A percentile compares a stretch with the other conserved stretches of the same genome.
Conservation (phyloP, 2,888 invertebrate genomes). For the Eilema depressum region DNA sequence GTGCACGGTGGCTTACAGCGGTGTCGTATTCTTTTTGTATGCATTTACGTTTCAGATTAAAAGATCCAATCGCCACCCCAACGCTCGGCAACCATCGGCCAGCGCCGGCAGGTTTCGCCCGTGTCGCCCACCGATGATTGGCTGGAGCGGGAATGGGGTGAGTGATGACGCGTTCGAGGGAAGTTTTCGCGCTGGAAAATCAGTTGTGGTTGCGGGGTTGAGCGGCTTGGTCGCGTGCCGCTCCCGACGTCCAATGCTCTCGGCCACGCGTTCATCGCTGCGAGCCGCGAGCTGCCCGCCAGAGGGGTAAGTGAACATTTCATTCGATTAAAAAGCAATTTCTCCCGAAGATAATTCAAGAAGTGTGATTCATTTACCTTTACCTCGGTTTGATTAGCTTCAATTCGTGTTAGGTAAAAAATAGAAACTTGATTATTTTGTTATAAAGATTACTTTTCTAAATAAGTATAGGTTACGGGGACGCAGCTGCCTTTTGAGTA, state of each 20-base stretch:
- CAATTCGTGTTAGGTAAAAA: constrained; percentile 52
- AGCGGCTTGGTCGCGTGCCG: constrained; percentile 74
- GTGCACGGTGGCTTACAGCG: constrained; percentile 72
- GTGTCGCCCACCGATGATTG: constrained; percentile 67
- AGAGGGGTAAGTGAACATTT: constrained; percentile 82
- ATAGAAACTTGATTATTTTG: constrained; percentile 32
- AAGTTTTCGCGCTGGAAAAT: constrained; percentile 84
- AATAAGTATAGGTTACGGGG: constrained; percentile 30
- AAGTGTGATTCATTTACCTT: constrained; percentile 62
- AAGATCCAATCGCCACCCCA: constrained; percentile 84
- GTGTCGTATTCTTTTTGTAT: constrained; percentile 81
- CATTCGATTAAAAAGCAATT: constrained; percentile 86
- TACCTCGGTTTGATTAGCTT: constrained; percentile 47
- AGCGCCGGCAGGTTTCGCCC: constrained; percentile 69
- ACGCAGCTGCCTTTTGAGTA: constrained; percentile 20
- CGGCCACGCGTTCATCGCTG: constrained; percentile 57
- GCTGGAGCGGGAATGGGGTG: constrained; percentile 74
- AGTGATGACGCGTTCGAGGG: constrained; percentile 82
- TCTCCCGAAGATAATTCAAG: constrained; percentile 60
- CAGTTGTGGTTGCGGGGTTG: constrained; percentile 81
- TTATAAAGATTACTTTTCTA: constrained; percentile 30
- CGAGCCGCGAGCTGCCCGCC: constrained; percentile 66
- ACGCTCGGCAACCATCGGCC: constrained; percentile 71
- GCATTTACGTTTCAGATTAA: constrained; percentile 87
- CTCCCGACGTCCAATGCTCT: constrained; percentile 71